Percentiles rank a stretch among this genome's conserved stretches.
These are phyloP conservation scores for Charadrius vociferus DNA, from an alignment of 2,113 vertebrate species.

Conservation along the genomic window DNA sequence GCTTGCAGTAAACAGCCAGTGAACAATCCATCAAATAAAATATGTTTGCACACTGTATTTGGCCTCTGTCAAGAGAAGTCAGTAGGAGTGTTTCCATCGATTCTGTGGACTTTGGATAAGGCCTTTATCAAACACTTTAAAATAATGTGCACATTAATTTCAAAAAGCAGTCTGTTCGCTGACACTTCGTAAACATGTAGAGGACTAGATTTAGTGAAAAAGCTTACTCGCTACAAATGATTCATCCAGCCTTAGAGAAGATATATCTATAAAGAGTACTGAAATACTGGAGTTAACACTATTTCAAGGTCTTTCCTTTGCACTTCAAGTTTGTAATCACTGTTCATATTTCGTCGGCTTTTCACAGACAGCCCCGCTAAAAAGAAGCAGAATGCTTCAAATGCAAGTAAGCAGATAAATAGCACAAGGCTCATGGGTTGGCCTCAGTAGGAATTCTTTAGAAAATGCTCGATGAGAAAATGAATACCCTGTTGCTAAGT, in stretches of 20 bases:
- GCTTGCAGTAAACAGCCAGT: slow-evolving; percentile 1
- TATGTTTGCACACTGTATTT: background rate
- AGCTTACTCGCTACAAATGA: background rate
- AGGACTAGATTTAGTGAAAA: background rate
- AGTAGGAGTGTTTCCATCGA: background rate
- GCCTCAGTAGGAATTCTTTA: background rate
- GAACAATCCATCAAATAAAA: slow-evolving; percentile 31
- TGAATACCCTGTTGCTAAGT: slow-evolving; percentile 51
- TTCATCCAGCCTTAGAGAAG: background rate
- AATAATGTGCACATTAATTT: slow-evolving; percentile 30
- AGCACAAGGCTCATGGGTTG: background rate
- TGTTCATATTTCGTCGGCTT: slow-evolving; percentile 28
- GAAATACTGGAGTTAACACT: background rate
- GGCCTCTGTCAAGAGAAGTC: background rate
- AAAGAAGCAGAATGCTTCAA: background rate
- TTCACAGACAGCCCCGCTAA: background rate
- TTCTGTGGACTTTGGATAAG: background rate
- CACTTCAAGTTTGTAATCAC: slow-evolving; percentile 1
- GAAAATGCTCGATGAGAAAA: slow-evolving; percentile 33
- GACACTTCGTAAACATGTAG: background rate
- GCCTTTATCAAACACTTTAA: slow-evolving; percentile 7
- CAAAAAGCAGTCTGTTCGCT: background rate
- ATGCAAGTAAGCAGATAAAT: background rate
- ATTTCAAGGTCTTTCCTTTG: slow-evolving; percentile 20
- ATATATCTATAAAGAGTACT: background rate